Evolutionary conservation across 2,888 invertebrate species (phyloP).

Genomic region (Idaea straminata): DNA sequence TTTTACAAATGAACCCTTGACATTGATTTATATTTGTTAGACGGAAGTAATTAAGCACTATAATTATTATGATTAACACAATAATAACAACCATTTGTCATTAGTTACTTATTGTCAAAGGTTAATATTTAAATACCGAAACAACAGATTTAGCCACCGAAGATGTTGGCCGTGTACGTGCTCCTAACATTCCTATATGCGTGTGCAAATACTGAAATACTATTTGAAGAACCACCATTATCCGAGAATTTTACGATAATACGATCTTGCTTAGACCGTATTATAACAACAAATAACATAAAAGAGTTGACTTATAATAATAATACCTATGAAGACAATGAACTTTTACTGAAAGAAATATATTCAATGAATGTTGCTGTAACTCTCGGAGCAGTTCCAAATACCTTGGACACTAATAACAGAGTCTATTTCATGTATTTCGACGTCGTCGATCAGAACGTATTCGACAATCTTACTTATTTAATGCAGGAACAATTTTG

Average conservation of each 20-base stretch:
- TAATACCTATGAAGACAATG: neutral
- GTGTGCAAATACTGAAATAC: neutral
- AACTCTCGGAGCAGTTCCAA: neutral
- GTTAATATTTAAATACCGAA: neutral
- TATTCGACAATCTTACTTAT: neutral
- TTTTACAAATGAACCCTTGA: neutral
- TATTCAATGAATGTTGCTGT: neutral
- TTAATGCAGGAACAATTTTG: neutral
- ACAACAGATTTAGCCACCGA: neutral
- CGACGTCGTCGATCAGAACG: neutral
- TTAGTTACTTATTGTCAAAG: neutral
- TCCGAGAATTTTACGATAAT: neutral
- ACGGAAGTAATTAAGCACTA: neutral
- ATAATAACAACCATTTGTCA: neutral
- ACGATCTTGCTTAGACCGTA: neutral
- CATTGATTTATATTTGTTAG: slow-evolving; percentile 3
- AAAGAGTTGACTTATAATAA: neutral
- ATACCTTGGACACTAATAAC: neutral
- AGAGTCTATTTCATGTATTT: neutral
- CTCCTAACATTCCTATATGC: neutral
- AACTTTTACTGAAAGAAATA: neutral
- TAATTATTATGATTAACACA: neutral
- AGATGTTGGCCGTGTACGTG: neutral
- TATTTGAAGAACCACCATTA: neutral
- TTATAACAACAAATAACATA: neutral